Evolutionary conservation across 1,140 invertebrate genomes (phyloP).

Genomic region (Spodoptera frugiperda): DNA sequence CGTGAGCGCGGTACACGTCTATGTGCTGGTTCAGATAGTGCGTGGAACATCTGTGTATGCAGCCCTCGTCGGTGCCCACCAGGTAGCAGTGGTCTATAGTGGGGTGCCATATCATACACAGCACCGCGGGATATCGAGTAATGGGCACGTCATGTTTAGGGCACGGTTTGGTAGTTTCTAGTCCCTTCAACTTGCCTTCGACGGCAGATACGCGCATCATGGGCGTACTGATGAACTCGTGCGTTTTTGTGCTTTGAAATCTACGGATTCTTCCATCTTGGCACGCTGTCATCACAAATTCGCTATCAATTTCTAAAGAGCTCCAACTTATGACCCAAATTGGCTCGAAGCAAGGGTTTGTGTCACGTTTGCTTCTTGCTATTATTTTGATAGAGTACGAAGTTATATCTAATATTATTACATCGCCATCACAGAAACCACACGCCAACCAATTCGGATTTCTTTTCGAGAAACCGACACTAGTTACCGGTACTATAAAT

Average conservation of each 20-base stretch:
- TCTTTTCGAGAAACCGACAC: conserved; percentile 90
- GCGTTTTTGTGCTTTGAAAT: conserved; percentile 84
- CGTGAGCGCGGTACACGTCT: conserved; percentile 91
- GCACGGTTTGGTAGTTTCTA: conserved; percentile 82
- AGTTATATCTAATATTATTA: conserved; percentile 91
- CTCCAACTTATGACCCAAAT: conserved; percentile 89
- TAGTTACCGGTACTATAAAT: conserved; percentile 90
- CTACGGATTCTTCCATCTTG: conserved; percentile 88
- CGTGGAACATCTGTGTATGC: conserved; percentile 91
- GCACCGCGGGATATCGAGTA: conserved; percentile 87
- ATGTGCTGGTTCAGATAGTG: conserved; percentile 89
- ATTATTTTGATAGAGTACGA: conserved; percentile 84
- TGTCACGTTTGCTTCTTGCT: conserved; percentile 84
- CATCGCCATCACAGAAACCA: conserved; percentile 92
- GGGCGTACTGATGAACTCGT: conserved; percentile 86
- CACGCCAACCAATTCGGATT: conserved; percentile 91
- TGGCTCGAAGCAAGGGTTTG: conserved; percentile 88
- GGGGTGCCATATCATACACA: conserved; percentile 89
- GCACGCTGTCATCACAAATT: conserved; percentile 85
- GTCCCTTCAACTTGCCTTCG: conserved; percentile 88
- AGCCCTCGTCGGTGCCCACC: conserved; percentile 94
- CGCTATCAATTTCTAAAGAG: conserved; percentile 76
- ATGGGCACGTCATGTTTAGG: conserved; percentile 85
- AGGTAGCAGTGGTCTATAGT: conserved; percentile 89
- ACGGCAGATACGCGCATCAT: conserved; percentile 88